Evolutionary conservation across 2,113 vertebrate genomes (phyloP).

Genomic region (Helogale parvula): DNA sequence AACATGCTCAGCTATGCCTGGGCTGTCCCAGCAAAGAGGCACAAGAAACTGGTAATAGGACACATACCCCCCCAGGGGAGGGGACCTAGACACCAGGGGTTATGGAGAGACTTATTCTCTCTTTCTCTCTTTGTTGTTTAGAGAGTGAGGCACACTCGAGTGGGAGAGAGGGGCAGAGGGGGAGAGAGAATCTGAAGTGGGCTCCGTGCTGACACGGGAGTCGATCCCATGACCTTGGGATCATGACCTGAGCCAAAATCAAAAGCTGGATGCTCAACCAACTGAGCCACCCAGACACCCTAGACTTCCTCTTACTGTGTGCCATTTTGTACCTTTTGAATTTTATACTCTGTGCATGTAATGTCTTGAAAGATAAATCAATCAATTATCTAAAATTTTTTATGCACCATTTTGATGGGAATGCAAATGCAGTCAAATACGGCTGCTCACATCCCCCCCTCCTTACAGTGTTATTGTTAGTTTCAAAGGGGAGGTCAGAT

Average conservation of each 20-base stretch:
- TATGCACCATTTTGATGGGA: background rate
- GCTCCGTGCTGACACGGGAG: too few species aligned
- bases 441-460: background rate
- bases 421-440: background rate
- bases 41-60: background rate
- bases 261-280: too few species aligned
- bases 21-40: background rate
- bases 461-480: background rate
- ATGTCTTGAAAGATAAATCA: background rate
- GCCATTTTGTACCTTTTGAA: background rate
- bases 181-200: too few species aligned
- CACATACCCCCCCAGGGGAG: rapidly evolving
- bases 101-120: background rate
- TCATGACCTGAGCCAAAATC: too few species aligned
- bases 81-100: background rate
- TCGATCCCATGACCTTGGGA: too few species aligned
- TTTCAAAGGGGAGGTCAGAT: constrained; percentile 47
- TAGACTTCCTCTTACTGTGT: background rate
- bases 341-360: background rate
- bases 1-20: background rate
- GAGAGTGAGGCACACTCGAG: too few species aligned
- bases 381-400: background rate
- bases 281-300: too few species aligned
- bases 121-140: too few species aligned
- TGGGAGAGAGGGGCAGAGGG: too few species aligned